A percentile compares a stretch with the other conserved stretches of the same genome.
Evolutionary conservation across 2,888 invertebrate genomes (phyloP).

Genomic region (Mamestra brassicae): DNA sequence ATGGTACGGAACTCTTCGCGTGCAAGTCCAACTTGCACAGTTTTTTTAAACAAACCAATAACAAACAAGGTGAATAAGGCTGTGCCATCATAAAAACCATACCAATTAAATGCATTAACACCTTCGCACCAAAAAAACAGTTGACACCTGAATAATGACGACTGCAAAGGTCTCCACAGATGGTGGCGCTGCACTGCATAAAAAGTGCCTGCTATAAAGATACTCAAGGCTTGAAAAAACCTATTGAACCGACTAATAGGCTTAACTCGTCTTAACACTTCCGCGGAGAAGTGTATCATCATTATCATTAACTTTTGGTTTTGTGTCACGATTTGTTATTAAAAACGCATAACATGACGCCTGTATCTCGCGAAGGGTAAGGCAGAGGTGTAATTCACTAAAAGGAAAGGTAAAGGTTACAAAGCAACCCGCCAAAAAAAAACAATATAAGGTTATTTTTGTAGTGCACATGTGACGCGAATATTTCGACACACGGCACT

Average conservation of each 20-base stretch:
- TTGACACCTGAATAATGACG: slow-evolving; percentile 13
- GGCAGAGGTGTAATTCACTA: too few relatives aligned
- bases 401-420: too few relatives aligned
- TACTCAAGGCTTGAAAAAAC: slow-evolving; percentile 51
- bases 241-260: slow-evolving; percentile 15
- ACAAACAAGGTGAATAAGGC: not conserved
- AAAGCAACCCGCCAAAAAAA: too few relatives aligned
- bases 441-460: too few relatives aligned
- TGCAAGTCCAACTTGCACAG: too few relatives aligned
- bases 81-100: slow-evolving; percentile 1
- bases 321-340: slow-evolving; percentile 1
- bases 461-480: too few relatives aligned
- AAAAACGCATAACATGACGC: not conserved
- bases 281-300: slow-evolving; percentile 21
- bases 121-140: not conserved
- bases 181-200: slow-evolving; percentile 25
- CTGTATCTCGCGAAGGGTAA: too few relatives aligned
- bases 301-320: slow-evolving; percentile 19
- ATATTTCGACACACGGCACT: too few relatives aligned
- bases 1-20: too few relatives aligned
- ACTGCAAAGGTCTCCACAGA: slow-evolving; percentile 47
- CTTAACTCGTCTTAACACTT: slow-evolving; percentile 13
- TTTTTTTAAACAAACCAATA: too few relatives aligned
- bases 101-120: slow-evolving; percentile 10
- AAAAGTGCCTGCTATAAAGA: slow-evolving; percentile 23